phyloP scores from a whole-genome alignment of 2,888 invertebrate species.

The Torymus auratus region DNA sequence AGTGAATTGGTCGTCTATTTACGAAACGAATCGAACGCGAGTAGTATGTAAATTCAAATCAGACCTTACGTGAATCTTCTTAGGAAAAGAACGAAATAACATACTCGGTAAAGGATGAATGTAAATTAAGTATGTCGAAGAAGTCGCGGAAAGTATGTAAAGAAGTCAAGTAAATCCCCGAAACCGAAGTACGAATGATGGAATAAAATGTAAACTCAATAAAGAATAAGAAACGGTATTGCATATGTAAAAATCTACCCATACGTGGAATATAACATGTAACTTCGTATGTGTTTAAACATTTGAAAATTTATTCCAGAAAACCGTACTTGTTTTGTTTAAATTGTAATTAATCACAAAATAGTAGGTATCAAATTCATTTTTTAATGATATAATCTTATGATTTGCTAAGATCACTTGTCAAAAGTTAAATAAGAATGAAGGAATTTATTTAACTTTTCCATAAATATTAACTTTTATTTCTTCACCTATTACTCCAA shows the following conservation, averaged over 20 bases:
- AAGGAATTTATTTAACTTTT: no score
- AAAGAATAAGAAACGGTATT: constrained; percentile 8
- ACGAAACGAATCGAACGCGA: constrained; percentile 15
- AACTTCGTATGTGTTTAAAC: no score
- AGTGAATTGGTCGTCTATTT: background rate
- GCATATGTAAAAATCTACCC: constrained; percentile 8
- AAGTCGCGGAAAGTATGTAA: background rate
- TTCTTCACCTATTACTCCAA: no score
- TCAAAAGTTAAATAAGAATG: no score
- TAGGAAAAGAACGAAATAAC: background rate
- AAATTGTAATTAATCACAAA: no score
- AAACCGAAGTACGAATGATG: constrained; percentile 3
- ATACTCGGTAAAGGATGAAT: constrained; percentile 3
- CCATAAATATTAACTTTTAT: no score
- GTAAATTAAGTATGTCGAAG: background rate
- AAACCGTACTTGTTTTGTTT: no score
- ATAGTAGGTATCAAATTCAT: no score
- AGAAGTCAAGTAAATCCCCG: constrained; percentile 8
- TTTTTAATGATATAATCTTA: no score
- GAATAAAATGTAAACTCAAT: constrained; percentile 15
- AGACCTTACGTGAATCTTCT: background rate
- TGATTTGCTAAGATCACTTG: no score
- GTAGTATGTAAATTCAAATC: constrained; percentile 10
- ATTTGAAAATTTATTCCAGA: no score
- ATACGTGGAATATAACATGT: background rate